phyloP scores from a whole-genome alignment of 1,140 invertebrate species.

The Nasonia giraulti region DNA sequence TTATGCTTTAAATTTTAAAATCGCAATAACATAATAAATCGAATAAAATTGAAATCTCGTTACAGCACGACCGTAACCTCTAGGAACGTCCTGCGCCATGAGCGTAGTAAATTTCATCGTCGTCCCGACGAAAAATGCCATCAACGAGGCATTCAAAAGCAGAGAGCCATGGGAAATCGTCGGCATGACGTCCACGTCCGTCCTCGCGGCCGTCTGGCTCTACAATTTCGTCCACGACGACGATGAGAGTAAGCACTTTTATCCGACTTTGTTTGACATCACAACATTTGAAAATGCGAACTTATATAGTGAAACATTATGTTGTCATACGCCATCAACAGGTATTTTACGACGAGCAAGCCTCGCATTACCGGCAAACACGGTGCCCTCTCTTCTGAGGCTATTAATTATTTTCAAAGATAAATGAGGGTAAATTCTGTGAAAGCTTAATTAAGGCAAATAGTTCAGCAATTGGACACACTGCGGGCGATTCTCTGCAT shows the following conservation, averaged over 20 bases:
- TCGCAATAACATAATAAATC: too few relatives aligned
- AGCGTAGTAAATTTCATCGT: slow-evolving; percentile 21
- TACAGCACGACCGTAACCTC: background rate
- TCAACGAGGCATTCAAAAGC: slow-evolving; percentile 79
- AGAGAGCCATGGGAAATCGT: slow-evolving; percentile 86
- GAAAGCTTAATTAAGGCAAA: background rate
- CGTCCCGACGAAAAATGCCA: slow-evolving; percentile 49
- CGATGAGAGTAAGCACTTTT: slow-evolving; percentile 82
- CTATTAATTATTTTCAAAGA: slow-evolving; percentile 35
- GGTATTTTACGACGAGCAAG: too few relatives aligned
- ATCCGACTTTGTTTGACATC: background rate
- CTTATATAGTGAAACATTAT: too few relatives aligned
- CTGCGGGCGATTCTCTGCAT: background rate
- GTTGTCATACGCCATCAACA: too few relatives aligned
- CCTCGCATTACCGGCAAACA: slow-evolving; percentile 17
- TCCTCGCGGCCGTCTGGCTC: slow-evolving; percentile 80
- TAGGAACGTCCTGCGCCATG: slow-evolving; percentile 5
- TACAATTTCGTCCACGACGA: slow-evolving; percentile 82
- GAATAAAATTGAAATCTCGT: background rate
- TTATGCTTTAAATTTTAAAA: too few relatives aligned
- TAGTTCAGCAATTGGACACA: background rate
- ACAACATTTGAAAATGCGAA: too few relatives aligned
- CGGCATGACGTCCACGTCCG: slow-evolving; percentile 81
- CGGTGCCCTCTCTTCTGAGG: background rate
- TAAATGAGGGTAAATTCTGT: background rate